Base-by-base conservation (phyloP, 2,113 vertebrate species). In the Hippoglossus stenolepis region DNA sequence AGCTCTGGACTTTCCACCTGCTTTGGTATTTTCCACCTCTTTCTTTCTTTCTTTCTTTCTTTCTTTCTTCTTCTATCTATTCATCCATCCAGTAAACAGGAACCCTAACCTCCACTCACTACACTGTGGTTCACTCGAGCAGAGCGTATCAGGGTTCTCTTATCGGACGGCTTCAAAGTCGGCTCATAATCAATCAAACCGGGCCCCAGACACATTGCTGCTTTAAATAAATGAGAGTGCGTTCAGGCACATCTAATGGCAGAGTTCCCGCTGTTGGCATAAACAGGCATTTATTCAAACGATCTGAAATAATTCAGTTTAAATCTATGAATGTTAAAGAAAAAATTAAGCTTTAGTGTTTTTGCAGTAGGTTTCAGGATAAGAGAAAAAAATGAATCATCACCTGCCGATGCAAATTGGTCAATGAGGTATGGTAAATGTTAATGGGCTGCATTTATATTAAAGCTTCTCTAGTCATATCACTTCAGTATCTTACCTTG, bases 121-220 rank as follows among this genome's bases (percentile, higher is more conserved):
- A 15, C 28, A 11, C 14, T 61, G 24, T 47, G 31, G 21, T 35
- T 60, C 54, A 14, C 65, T 53, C 7, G 47, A 57, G 70, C 67
- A 65, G 26, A 68, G 54, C 13, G 26, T 53, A 40, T 75, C 7
- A 58, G 26, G 54, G 62, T 15, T 7, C 31, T 60, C 31, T 38
- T 59, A 61, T 65, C 56, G 43, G 47, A 64, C 59, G 53, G 54
- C 68, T 70, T 65, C 53, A 70, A 79, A 66, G 73, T 65, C 49
- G 7, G 12, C 14, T 64, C 53, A 49, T 68, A 71, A 84, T 86
- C 72, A 75, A 73, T 88, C 71, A 80, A 64, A 72, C 4, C 8
- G 53, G 2, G 31, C 70, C 54, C 51, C 47, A 35, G 35, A 73
- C 72, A 76, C 71, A 49, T 24, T n/a, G 67, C 62, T 60, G 72